Conservation (phyloP, 2,888 invertebrate species). For the Melipona beecheii region DNA sequence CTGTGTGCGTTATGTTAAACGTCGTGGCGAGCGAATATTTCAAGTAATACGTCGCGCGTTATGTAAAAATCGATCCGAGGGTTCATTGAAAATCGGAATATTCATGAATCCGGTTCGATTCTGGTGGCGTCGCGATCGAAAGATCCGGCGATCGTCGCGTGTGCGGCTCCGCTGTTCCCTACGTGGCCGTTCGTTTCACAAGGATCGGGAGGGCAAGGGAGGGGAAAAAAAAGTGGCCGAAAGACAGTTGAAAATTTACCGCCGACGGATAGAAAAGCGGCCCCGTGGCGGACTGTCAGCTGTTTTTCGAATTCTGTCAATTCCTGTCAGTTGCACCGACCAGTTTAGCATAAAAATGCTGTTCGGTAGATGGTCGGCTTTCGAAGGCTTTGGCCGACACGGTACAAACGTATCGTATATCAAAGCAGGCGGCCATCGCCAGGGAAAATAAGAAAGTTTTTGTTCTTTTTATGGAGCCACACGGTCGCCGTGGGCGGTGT, state of each 20-base stretch:
- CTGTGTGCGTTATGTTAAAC: not conserved
- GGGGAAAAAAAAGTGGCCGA: constrained; percentile 44
- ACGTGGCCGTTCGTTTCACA: constrained; percentile 45
- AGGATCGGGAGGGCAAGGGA: not conserved
- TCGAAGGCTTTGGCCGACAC: constrained; percentile 74
- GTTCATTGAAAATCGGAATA: not conserved
- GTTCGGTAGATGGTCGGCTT: constrained; percentile 75
- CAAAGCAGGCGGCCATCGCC: constrained; percentile 75
- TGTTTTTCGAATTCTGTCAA: constrained; percentile 78
- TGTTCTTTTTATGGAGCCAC: constrained; percentile 70
- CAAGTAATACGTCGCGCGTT: not conserved
- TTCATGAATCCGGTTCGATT: not conserved
- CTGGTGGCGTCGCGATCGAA: not conserved
- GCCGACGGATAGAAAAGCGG: constrained; percentile 65
- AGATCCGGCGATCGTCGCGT: not conserved
- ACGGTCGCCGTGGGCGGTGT: constrained; percentile 71
- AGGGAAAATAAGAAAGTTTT: constrained; percentile 74
- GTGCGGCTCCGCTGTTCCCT: not conserved
- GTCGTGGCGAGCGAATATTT: not conserved
- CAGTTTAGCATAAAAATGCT: constrained; percentile 77
- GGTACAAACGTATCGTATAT: constrained; percentile 80
- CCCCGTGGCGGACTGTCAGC: constrained; percentile 74
- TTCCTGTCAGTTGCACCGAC: constrained; percentile 75
- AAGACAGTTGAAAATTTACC: constrained; percentile 68
- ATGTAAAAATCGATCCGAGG: not conserved